Evolutionary conservation across 2,888 invertebrate genomes (phyloP).

Genomic region (Mythimna vitellina): DNA sequence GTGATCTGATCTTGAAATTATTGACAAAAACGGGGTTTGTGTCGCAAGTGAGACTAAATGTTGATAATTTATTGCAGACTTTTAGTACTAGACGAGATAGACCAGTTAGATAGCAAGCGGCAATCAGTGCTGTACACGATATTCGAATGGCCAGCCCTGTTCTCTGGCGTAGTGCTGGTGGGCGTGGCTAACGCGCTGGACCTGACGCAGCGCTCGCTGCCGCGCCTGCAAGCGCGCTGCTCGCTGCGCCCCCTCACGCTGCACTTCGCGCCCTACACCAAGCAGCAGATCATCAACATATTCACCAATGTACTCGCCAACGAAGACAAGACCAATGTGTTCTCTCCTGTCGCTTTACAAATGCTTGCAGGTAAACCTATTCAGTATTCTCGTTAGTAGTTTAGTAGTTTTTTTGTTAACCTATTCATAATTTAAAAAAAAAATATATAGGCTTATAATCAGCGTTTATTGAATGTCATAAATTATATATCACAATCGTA

Average conservation of each 20-base stretch:
- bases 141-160: conserved; percentile 97
- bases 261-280: conserved; percentile 98
- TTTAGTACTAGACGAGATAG: conserved; percentile 98
- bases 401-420: neutral
- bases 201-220: conserved; percentile 97
- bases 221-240: conserved; percentile 95
- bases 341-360: conserved; percentile 96
- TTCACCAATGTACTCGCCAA: conserved; percentile 94
- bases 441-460: neutral
- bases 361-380: conserved; percentile 93
- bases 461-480: neutral
- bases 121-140: conserved; percentile 97
- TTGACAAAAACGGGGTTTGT: neutral
- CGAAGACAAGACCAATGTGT: conserved; percentile 93
- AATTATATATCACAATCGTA: neutral
- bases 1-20: neutral
- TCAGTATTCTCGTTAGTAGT: neutral
- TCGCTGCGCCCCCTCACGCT: conserved; percentile 94
- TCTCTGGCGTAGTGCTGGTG: conserved; percentile 94
- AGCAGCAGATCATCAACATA: conserved; percentile 96
- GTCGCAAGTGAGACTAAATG: neutral
- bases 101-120: conserved; percentile 96
- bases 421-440: neutral
- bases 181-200: conserved; percentile 99
- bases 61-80: conserved; percentile 87